A percentile compares a stretch with the other conserved stretches of the same genome.
Conservation (phyloP, 1,140 invertebrate genomes). For the Eurosta solidaginis region DNA sequence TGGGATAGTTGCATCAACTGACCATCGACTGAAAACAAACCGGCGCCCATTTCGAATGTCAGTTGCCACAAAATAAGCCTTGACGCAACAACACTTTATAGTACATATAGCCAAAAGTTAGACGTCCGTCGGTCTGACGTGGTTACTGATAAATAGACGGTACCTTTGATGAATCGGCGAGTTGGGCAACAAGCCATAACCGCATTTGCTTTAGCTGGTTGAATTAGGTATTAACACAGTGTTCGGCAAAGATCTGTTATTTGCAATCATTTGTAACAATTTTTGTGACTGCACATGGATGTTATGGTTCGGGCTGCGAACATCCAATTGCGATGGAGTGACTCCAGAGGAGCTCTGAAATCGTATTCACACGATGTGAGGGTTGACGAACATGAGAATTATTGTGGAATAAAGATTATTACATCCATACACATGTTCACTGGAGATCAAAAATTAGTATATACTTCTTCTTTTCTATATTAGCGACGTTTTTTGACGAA, state of each 20-base stretch:
- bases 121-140: background rate
- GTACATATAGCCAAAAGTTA: background rate
- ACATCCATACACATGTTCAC: too few relatives aligned
- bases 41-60: background rate
- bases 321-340: slow-evolving; percentile 8
- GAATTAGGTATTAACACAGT: background rate
- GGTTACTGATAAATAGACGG: slow-evolving; percentile 3
- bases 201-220: background rate
- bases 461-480: too few relatives aligned
- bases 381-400: too few relatives aligned
- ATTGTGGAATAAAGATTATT: too few relatives aligned
- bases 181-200: background rate
- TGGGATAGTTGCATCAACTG: background rate
- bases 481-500: too few relatives aligned
- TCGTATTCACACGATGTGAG: background rate
- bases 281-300: slow-evolving; percentile 43
- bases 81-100: background rate
- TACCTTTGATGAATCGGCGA: slow-evolving; percentile 29
- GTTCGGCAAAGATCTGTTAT: slow-evolving; percentile 54
- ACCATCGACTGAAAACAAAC: background rate
- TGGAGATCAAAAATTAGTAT: too few relatives aligned
- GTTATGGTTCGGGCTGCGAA: slow-evolving; percentile 1
- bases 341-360: background rate
- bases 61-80: background rate
- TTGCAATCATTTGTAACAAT: slow-evolving; percentile 61